Conservation (phyloP, 2,888 invertebrate species). For the Ptychoptera contaminata region DNA sequence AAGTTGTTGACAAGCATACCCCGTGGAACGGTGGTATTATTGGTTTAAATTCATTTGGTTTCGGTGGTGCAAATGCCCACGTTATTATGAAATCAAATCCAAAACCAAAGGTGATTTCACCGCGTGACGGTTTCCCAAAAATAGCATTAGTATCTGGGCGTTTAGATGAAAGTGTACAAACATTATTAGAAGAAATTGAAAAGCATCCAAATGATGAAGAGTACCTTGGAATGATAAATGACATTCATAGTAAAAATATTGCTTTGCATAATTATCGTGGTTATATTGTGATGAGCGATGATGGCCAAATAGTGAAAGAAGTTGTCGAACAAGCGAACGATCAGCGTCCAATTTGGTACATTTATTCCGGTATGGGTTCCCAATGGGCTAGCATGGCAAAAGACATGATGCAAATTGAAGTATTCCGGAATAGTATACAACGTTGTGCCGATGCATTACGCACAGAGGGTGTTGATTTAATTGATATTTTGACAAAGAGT, state of each 20-base stretch:
- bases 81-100: constrained; percentile 67
- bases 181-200: constrained; percentile 45
- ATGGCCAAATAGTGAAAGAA: constrained; percentile 32
- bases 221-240: constrained; percentile 59
- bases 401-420: constrained; percentile 65
- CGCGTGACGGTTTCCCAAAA: constrained; percentile 43
- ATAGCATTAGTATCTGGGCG: constrained; percentile 70
- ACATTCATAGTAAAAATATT: constrained; percentile 53
- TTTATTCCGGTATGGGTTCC: constrained; percentile 96
- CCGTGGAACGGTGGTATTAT: constrained; percentile 85
- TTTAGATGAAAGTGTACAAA: constrained; percentile 60
- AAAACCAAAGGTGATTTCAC: constrained; percentile 43
- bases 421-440: constrained; percentile 63
- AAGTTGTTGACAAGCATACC: constrained; percentile 70
- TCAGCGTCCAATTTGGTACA: constrained; percentile 77
- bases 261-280: constrained; percentile 70
- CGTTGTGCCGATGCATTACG: constrained; percentile 61
- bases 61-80: constrained; percentile 96
- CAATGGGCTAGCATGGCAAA: constrained; percentile 96
- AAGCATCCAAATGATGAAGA: constrained; percentile 49
- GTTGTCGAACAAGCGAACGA: constrained; percentile 36
- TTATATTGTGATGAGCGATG: constrained; percentile 52
- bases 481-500: constrained; percentile 59
- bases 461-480: constrained; percentile 68
- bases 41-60: constrained; percentile 93